phyloP scores from a whole-genome alignment of 1,140 invertebrate genomes.

The Pristionchus pacificus region DNA sequence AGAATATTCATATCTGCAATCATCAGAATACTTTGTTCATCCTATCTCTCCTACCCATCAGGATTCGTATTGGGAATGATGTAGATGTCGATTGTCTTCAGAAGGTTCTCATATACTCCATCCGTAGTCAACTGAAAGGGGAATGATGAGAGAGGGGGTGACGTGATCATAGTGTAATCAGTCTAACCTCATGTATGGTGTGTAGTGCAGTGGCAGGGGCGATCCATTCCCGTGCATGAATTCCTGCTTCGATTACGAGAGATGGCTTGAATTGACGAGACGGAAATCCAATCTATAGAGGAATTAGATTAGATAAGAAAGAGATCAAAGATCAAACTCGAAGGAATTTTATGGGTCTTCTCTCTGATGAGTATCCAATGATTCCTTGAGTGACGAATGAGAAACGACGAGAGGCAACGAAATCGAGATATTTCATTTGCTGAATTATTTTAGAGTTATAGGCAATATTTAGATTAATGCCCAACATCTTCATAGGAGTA shows the following conservation, averaged over 20 bases:
- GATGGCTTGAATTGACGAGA: conserved; percentile 17
- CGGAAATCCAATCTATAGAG: conserved; percentile 14
- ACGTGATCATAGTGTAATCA: neutral
- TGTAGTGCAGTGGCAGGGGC: conserved; percentile 47
- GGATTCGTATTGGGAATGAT: conserved; percentile 59
- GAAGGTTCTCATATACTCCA: conserved; percentile 23
- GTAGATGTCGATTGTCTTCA: conserved; percentile 54
- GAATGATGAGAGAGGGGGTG: neutral
- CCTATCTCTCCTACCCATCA: too few relatives aligned
- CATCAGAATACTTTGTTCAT: too few relatives aligned
- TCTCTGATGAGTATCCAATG: conserved; percentile 6
- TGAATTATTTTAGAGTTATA: neutral
- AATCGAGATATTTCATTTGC: conserved; percentile 10
- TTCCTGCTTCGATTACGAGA: conserved; percentile 54
- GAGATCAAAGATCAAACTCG: neutral
- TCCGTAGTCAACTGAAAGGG: conserved; percentile 17
- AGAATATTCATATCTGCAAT: conserved; percentile 58
- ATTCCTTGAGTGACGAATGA: neutral
- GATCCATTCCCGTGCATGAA: conserved; percentile 58
- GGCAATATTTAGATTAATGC: too few relatives aligned
- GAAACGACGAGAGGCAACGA: neutral
- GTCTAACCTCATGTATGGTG: conserved; percentile 35
- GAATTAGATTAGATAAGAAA: neutral
- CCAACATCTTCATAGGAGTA: conserved; percentile 5
- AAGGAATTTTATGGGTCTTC: neutral